phyloP scores from a whole-genome alignment of 2,797 vertebrate genomes.

The Tachyglossus aculeatus region DNA sequence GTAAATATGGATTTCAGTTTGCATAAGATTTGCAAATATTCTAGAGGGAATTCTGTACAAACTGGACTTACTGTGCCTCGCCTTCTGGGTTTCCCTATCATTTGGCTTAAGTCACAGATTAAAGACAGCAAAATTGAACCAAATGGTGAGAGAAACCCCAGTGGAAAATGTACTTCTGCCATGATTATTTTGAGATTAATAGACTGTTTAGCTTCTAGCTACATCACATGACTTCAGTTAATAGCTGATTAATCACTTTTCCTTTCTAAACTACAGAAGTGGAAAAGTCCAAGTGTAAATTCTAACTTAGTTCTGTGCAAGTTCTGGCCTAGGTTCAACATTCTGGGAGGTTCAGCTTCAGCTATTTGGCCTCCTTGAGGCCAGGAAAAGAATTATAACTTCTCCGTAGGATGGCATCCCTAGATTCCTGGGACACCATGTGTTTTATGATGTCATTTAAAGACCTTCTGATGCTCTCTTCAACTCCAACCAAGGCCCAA shows the following conservation, averaged over 20 bases:
- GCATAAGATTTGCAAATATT: conserved; percentile 1
- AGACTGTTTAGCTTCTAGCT: conserved; percentile 23
- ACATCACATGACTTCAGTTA: conserved; percentile 21
- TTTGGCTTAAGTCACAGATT: conserved; percentile 66
- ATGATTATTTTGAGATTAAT: conserved; percentile 60
- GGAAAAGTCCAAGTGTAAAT: background rate
- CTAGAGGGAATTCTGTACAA: conserved; percentile 11
- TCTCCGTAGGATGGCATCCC: too few relatives aligned
- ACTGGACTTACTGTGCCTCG: background rate
- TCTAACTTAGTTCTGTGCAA: too few relatives aligned
- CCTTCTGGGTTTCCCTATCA: conserved; percentile 57
- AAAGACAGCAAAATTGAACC: conserved; percentile 66
- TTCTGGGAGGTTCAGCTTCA: too few relatives aligned
- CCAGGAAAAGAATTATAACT: too few relatives aligned
- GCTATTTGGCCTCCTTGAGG: too few relatives aligned
- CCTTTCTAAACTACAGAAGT: background rate
- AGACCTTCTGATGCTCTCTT: too few relatives aligned
- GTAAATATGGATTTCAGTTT: background rate
- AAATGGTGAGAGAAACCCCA: conserved; percentile 59
- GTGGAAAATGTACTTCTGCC: conserved; percentile 51
- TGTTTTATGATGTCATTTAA: too few relatives aligned
- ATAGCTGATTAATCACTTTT: conserved; percentile 32
- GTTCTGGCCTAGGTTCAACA: too few relatives aligned
- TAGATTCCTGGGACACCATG: too few relatives aligned
- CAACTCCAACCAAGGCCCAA: too few relatives aligned